These are phyloP conservation scores for Prinia subflava DNA, from an alignment of 2,113 vertebrate genomes.

Conservation along the genomic window DNA sequence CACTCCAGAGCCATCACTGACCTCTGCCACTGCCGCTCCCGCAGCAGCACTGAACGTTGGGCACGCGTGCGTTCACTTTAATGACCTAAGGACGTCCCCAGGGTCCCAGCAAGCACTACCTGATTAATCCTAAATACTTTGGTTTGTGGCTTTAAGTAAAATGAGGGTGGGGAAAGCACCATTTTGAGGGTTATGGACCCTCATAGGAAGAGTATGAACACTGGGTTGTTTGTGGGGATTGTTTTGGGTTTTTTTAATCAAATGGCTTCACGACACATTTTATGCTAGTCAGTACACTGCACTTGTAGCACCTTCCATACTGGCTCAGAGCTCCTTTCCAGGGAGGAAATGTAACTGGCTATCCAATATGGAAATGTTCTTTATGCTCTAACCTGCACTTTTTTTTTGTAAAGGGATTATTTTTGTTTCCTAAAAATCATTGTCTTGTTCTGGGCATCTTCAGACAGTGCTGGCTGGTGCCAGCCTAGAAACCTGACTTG, in stretches of 20 bases:
- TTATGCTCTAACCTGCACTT: constrained; percentile 29
- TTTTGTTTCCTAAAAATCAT: background rate
- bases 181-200: background rate
- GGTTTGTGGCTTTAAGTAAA: constrained; percentile 54
- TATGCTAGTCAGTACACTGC: constrained; percentile 1
- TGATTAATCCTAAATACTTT: constrained; percentile 53
- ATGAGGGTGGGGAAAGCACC: background rate
- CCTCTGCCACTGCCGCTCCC: background rate
- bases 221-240: background rate
- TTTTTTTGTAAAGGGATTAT: background rate
- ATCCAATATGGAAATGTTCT: background rate
- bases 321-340: constrained; percentile 20
- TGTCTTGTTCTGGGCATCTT: background rate
- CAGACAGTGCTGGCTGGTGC: background rate
- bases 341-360: background rate
- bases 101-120: constrained; percentile 65
- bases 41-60: background rate
- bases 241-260: background rate
- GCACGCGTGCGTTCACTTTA: background rate
- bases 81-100: background rate
- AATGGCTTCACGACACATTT: background rate
- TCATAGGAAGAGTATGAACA: background rate
- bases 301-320: constrained; percentile 30
- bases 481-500: background rate
- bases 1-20: background rate